These are phyloP conservation scores for Stratiomys singularior DNA, from an alignment of 2,888 invertebrate genomes.

Conservation along the genomic window DNA sequence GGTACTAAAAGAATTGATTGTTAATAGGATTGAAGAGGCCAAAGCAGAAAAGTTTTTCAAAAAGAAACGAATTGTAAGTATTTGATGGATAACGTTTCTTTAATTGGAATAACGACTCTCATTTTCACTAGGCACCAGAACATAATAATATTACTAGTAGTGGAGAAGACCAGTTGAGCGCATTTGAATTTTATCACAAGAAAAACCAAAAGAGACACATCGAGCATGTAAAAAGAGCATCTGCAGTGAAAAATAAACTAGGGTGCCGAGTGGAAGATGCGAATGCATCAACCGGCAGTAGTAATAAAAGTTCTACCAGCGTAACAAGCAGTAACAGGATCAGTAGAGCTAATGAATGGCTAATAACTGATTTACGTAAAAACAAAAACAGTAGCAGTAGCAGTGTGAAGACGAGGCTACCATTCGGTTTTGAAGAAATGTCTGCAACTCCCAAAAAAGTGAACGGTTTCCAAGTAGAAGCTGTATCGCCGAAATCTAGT, in stretches of 20 bases:
- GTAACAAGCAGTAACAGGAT: not conserved
- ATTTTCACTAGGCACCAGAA: too few species aligned
- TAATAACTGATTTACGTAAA: not conserved
- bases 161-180: too few species aligned
- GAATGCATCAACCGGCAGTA: not conserved
- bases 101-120: too few species aligned
- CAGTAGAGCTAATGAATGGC: slow-evolving; percentile 11
- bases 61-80: slow-evolving; percentile 18
- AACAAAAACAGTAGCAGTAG: too few species aligned
- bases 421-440: slow-evolving; percentile 18
- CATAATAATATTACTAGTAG: too few species aligned
- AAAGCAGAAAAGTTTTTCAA: not conserved
- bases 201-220: too few species aligned
- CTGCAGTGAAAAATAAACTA: too few species aligned
- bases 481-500: not conserved
- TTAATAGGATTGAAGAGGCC: not conserved
- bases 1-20: slow-evolving; percentile 5
- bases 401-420: not conserved
- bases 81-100: not conserved
- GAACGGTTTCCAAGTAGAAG: slow-evolving; percentile 4
- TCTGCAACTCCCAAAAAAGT: slow-evolving; percentile 5
- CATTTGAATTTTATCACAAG: too few species aligned
- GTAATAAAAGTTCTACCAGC: not conserved
- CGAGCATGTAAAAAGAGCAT: too few species aligned
- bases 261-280: too few species aligned